Percentiles rank a stretch among this genome's conserved stretches.
Evolutionary conservation across 2,113 vertebrate genomes (phyloP).

Genomic region (Hyaena hyaena): DNA sequence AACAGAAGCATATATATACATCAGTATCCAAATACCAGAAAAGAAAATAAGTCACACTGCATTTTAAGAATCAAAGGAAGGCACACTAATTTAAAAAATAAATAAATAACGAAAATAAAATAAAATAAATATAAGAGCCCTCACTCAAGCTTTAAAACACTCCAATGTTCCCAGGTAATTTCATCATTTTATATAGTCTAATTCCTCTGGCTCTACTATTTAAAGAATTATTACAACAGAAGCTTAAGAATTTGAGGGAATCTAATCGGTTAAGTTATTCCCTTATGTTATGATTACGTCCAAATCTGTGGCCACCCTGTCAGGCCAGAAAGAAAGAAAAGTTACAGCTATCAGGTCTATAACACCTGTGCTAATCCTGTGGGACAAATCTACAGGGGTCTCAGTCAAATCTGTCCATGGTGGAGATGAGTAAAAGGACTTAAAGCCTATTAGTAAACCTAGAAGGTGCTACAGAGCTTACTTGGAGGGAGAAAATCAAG

Average conservation of each 20-base stretch:
- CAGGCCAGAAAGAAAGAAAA: background rate
- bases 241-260: background rate
- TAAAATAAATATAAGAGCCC: background rate
- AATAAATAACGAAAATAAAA: too few relatives aligned
- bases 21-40: background rate
- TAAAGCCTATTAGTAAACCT: background rate
- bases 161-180: background rate
- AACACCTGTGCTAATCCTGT: background rate
- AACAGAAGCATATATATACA: background rate
- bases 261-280: background rate
- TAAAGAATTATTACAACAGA: background rate
- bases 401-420: background rate
- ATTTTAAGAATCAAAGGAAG: slow-evolving; percentile 5
- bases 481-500: background rate
- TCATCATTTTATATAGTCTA: background rate
- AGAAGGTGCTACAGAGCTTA: background rate
- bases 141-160: background rate
- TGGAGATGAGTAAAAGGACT: background rate
- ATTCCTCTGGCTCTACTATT: background rate
- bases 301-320: background rate
- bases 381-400: background rate
- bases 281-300: background rate
- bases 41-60: background rate
- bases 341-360: background rate
- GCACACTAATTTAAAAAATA: background rate